These are phyloP conservation scores for Andrena fulva DNA, from an alignment of 2,888 invertebrate genomes.

Conservation along the genomic window DNA sequence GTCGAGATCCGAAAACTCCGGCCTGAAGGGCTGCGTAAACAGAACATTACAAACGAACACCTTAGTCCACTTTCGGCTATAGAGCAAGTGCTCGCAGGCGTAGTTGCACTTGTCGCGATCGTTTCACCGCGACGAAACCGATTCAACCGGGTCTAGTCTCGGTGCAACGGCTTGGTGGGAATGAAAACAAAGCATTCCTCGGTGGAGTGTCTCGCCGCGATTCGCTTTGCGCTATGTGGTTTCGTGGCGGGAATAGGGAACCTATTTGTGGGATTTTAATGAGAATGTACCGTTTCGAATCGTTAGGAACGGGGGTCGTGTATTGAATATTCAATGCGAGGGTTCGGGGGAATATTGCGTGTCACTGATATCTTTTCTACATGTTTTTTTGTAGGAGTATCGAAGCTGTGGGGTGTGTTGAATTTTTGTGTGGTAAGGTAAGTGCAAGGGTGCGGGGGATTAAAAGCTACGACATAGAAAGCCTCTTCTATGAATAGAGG, in stretches of 20 bases:
- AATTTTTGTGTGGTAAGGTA: neutral
- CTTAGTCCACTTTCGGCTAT: slow-evolving; percentile 35
- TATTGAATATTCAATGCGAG: too few species aligned
- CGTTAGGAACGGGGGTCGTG: too few species aligned
- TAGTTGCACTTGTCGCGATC: neutral
- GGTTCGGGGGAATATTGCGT: too few species aligned
- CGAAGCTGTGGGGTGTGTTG: neutral
- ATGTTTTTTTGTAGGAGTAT: neutral
- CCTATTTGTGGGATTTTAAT: too few species aligned
- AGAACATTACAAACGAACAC: slow-evolving; percentile 58
- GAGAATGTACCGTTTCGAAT: too few species aligned
- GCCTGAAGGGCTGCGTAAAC: slow-evolving; percentile 90
- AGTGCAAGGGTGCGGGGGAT: slow-evolving; percentile 43
- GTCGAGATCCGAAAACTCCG: slow-evolving; percentile 92
- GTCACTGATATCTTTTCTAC: neutral
- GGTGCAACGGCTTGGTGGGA: too few species aligned
- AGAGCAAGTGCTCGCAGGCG: too few species aligned
- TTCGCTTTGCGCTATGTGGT: too few species aligned
- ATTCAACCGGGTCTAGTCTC: too few species aligned
- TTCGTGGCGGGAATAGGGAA: too few species aligned
- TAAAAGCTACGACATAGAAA: slow-evolving; percentile 24
- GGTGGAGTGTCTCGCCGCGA: too few species aligned
- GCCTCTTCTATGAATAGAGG: slow-evolving; percentile 11
- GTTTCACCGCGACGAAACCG: neutral
- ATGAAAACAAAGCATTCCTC: too few species aligned